These are phyloP conservation scores for Oryzias celebensis DNA, from an alignment of 2,113 vertebrate genomes.

Conservation along the genomic window DNA sequence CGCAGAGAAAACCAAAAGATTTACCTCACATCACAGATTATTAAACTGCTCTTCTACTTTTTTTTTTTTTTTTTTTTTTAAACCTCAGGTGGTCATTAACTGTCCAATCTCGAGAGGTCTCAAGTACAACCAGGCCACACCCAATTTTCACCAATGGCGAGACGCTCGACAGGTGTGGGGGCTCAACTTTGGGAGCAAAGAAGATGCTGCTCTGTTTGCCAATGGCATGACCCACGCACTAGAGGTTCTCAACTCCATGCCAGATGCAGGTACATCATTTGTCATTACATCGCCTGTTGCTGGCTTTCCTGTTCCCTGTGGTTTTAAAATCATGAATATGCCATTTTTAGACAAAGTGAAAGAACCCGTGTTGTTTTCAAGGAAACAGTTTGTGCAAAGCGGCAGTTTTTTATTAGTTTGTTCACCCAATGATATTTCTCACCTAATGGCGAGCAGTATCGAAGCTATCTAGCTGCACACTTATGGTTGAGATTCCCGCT, in stretches of 20 bases:
- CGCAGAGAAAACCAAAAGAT: no score
- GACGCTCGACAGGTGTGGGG: conserved; percentile 92
- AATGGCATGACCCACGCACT: conserved; percentile 77
- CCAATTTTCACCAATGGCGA: conserved; percentile 92
- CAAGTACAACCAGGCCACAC: conserved; percentile 92
- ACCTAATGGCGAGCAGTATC: no score
- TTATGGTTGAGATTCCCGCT: no score
- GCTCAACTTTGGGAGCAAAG: conserved; percentile 90
- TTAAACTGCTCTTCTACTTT: background rate
- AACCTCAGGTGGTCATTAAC: conserved; percentile 88
- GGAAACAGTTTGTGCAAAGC: no score
- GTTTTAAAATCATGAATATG: no score
- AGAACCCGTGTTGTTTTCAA: no score
- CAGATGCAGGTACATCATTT: conserved; percentile 68
- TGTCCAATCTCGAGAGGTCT: conserved; percentile 85
- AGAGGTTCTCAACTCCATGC: conserved; percentile 72
- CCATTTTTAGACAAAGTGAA: no score
- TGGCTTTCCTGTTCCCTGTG: no score
- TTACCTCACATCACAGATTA: background rate
- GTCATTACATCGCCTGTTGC: background rate
- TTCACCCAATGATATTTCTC: no score
- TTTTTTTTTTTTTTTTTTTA: no score
- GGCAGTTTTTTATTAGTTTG: no score
- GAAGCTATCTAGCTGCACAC: no score
- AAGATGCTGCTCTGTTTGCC: conserved; percentile 85